phyloP scores from a whole-genome alignment of 2,888 invertebrate species.

The Heteromurus nitidus region DNA sequence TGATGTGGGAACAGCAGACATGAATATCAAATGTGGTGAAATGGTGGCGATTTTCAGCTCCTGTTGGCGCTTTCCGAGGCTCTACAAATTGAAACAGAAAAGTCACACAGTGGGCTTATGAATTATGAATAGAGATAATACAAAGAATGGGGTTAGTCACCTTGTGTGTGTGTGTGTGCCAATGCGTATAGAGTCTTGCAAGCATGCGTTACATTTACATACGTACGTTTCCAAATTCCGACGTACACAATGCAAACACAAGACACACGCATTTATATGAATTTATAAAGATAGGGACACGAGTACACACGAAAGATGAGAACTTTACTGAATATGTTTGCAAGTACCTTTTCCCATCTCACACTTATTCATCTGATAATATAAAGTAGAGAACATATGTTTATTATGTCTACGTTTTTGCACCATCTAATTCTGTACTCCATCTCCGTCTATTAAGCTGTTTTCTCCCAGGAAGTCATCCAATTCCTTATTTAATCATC shows the following conservation, averaged over 20 bases:
- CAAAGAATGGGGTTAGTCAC: slow-evolving; percentile 60
- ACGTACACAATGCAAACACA: no score
- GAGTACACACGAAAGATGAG: no score
- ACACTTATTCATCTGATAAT: no score
- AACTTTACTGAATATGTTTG: no score
- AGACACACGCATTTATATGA: no score
- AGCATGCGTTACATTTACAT: neutral
- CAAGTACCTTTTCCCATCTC: no score
- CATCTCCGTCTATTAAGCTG: slow-evolving; percentile 6
- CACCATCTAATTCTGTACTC: slow-evolving; percentile 1
- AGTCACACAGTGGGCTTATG: neutral
- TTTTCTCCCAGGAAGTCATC: slow-evolving; percentile 45
- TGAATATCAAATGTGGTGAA: neutral
- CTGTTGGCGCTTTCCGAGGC: neutral
- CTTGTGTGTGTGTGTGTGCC: slow-evolving; percentile 25
- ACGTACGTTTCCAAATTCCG: no score
- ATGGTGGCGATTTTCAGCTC: neutral
- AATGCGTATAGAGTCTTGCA: slow-evolving; percentile 6
- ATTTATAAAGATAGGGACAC: no score
- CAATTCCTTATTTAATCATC: slow-evolving; percentile 50
- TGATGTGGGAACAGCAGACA: neutral
- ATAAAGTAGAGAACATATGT: no score
- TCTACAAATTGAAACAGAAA: neutral
- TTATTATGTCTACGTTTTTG: neutral
- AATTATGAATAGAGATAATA: slow-evolving; percentile 24